Evolutionary conservation across 2,888 invertebrate species (phyloP).

Genomic region (Brachyopa scutellaris): DNA sequence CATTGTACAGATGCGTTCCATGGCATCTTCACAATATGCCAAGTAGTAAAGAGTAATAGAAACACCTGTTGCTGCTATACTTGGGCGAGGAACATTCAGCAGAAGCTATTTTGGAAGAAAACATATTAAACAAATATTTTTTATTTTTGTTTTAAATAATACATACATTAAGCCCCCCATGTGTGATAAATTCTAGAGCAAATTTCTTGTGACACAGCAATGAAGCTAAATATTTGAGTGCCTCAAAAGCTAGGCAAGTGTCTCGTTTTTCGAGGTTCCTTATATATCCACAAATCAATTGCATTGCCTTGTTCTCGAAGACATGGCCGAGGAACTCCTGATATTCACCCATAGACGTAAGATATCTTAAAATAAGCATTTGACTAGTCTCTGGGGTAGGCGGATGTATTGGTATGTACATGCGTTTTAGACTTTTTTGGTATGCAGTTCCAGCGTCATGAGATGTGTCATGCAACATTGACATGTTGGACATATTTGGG

Average conservation of each 20-base stretch:
- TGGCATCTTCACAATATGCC: conserved; percentile 98
- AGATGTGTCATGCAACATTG: conserved; percentile 79
- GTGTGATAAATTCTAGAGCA: conserved; percentile 96
- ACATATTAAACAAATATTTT: not conserved
- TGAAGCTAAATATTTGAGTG: conserved; percentile 96
- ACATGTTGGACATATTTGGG: conserved; percentile 79
- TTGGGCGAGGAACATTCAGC: conserved; percentile 94
- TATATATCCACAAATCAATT: conserved; percentile 94
- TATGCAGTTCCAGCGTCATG: conserved; percentile 77
- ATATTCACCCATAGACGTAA: conserved; percentile 98
- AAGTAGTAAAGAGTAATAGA: conserved; percentile 98
- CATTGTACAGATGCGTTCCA: conserved; percentile 96
- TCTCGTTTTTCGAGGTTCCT: conserved; percentile 94
- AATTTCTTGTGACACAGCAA: conserved; percentile 99
- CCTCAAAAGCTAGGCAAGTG: conserved; percentile 97
- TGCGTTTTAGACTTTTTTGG: conserved; percentile 77
- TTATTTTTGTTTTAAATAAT: not conserved
- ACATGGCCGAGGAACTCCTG: conserved; percentile 97
- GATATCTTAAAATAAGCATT: conserved; percentile 94
- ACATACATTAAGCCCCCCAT: conserved; percentile 90
- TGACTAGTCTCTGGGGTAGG: conserved; percentile 94
- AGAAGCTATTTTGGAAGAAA: conserved; percentile 84
- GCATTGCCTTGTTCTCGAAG: conserved; percentile 95
- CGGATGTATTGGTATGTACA: conserved; percentile 92
- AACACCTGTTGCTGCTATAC: conserved; percentile 96